Conservation (phyloP, 2,797 vertebrate genomes). For the Tokudaia tokunoshimensis region DNA sequence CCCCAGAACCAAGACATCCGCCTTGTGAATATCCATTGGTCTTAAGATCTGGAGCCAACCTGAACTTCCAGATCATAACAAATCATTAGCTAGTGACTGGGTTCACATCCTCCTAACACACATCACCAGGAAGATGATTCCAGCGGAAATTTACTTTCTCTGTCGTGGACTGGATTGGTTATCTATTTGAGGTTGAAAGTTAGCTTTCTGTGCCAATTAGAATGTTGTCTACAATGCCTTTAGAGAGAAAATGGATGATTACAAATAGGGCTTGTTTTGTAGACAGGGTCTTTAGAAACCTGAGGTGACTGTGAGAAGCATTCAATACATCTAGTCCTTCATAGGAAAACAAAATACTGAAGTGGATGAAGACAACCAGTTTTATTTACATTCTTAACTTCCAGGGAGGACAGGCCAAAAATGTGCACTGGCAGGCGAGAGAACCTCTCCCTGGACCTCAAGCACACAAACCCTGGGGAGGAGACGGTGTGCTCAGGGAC, state of each 20-base stretch:
- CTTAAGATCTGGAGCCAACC: background rate
- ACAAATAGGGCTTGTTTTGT: background rate
- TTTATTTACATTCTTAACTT: background rate
- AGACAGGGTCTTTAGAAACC: background rate
- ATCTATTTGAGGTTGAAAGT: background rate
- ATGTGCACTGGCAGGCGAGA: fast-evolving
- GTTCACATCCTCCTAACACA: background rate
- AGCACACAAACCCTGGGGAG: background rate
- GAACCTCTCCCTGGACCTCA: background rate
- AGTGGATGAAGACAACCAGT: background rate
- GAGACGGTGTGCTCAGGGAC: background rate
- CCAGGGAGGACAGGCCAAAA: background rate
- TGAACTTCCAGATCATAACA: background rate
- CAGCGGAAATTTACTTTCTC: background rate
- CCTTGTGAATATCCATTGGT: background rate
- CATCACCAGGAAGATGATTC: background rate
- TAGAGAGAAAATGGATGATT: background rate
- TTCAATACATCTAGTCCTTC: background rate
- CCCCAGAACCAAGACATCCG: background rate
- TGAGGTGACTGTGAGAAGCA: no score
- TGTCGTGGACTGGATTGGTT: background rate
- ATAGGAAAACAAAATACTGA: background rate
- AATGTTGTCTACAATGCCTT: background rate
- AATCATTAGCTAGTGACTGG: background rate
- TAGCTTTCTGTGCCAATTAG: background rate